Base-by-base conservation (phyloP, 2,797 vertebrate genomes). In the Aplochiton taeniatus region DNA sequence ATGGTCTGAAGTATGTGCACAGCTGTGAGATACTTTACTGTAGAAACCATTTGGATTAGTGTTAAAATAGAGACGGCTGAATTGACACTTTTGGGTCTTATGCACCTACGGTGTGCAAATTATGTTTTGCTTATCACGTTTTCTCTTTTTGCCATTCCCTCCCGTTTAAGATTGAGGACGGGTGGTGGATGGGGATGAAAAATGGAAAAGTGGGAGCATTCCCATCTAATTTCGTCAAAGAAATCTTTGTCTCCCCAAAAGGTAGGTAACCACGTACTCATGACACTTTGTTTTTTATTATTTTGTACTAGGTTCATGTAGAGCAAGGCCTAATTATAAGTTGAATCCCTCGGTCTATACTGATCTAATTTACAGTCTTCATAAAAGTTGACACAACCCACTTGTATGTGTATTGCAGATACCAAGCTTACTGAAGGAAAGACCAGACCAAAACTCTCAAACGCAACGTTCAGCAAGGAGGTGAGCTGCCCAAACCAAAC, bases 131-230 rank as follows among this genome's bases (percentile, higher is more conserved):
- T 5, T 65, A 13, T 45, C 46, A 54, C 8, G 17, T 1, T 59
- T 2, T 16, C 41, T 62, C 46, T 58, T 52, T 17, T 43, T 63
- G 9, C 11, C 13, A 17, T 1, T 58, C 31, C 47, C 48, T n/a
- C 10, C 16, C 42, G 4, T 52, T 4, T 52, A 79, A 97, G 96
- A 96, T 96, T 85, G 95, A 97, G 88, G 95, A 96, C 60, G 95
- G 96, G 41, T 97, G 95, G 96, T 96, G 94, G 94, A 90, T 96
- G 90, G 95, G 95, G 4, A 66, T 89, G 58, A 96, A 91, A 85
- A 91, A 90, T 46, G 89, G 91, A 57, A 89, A 90, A 78, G 68
- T 94, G 11, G 95, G 95, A 74, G 94, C 93, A 4, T 96, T 96
- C 79, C 96, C 95, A 4, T 95, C 93, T 14, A 96, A 96, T 84